phyloP scores from a whole-genome alignment of 1,140 invertebrate species.

The Drosophila pectinifera region DNA sequence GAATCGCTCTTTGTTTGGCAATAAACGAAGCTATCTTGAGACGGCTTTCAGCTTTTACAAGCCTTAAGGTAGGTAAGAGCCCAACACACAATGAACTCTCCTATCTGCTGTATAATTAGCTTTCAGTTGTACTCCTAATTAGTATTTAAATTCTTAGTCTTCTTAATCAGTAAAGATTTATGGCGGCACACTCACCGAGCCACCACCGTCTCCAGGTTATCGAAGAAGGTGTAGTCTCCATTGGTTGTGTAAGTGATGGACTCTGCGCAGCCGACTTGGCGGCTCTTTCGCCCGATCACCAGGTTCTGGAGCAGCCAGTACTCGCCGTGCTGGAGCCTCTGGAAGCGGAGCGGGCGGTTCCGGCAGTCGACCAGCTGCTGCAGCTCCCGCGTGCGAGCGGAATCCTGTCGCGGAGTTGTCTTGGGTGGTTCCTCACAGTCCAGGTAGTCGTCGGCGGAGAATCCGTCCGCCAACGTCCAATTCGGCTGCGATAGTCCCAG shows the following conservation, averaged over 20 bases:
- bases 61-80: neutral
- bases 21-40: too few relatives aligned
- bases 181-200: slow-evolving; percentile 86
- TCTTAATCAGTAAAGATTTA: neutral
- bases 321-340: slow-evolving; percentile 90
- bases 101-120: too few relatives aligned
- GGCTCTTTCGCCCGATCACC: slow-evolving; percentile 87
- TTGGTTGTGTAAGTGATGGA: slow-evolving; percentile 96
- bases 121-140: too few relatives aligned
- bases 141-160: too few relatives aligned
- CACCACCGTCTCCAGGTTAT: slow-evolving; percentile 92
- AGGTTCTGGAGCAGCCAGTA: slow-evolving; percentile 96
- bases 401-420: neutral
- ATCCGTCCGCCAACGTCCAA: neutral
- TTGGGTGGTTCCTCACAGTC: neutral
- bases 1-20: too few relatives aligned
- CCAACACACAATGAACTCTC: too few relatives aligned
- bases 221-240: slow-evolving; percentile 94
- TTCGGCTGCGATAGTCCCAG: neutral
- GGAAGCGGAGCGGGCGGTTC: slow-evolving; percentile 87
- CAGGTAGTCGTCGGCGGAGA: neutral
- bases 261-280: slow-evolving; percentile 89
- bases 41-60: neutral
- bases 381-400: slow-evolving; percentile 37
- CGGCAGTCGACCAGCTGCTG: slow-evolving; percentile 86